These are phyloP conservation scores for Adelphocoris suturalis DNA, from an alignment of 2,888 invertebrate genomes.

Conservation along the genomic window DNA sequence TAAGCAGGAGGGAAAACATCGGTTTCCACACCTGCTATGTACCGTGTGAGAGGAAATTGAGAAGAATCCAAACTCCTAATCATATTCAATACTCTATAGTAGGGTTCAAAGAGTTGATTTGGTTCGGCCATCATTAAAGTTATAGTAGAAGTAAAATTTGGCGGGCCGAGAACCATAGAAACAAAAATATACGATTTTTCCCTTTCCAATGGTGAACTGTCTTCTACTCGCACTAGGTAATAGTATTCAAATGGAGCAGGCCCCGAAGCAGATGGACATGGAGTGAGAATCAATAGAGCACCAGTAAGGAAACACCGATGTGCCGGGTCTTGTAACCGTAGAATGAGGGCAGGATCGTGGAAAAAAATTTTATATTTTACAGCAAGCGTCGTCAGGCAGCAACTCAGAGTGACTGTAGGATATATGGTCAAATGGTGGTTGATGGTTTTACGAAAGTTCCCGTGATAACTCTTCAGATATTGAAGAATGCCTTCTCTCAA, in stretches of 20 bases:
- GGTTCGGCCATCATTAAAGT: conserved; percentile 48
- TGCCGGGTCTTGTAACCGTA: background rate
- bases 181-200: conserved; percentile 37
- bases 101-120: conserved; percentile 56
- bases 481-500: conserved; percentile 82
- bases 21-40: conserved; percentile 82
- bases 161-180: conserved; percentile 35
- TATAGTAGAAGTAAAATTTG: background rate
- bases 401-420: background rate
- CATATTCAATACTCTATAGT: conserved; percentile 67
- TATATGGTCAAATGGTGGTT: conserved; percentile 18
- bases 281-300: conserved; percentile 78
- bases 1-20: conserved; percentile 79
- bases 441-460: background rate
- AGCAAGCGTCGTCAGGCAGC: background rate
- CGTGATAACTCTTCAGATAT: conserved; percentile 14
- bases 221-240: conserved; percentile 85
- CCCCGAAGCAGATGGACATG: background rate
- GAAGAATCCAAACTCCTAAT: conserved; percentile 50
- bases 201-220: conserved; percentile 78
- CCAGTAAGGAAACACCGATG: conserved; percentile 33
- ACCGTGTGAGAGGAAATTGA: conserved; percentile 84
- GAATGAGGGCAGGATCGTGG: background rate
- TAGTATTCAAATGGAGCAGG: conserved; percentile 84
- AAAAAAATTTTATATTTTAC: conserved; percentile 51